phyloP scores from a whole-genome alignment of 2,113 vertebrate genomes.

The Etheostoma spectabile region DNA sequence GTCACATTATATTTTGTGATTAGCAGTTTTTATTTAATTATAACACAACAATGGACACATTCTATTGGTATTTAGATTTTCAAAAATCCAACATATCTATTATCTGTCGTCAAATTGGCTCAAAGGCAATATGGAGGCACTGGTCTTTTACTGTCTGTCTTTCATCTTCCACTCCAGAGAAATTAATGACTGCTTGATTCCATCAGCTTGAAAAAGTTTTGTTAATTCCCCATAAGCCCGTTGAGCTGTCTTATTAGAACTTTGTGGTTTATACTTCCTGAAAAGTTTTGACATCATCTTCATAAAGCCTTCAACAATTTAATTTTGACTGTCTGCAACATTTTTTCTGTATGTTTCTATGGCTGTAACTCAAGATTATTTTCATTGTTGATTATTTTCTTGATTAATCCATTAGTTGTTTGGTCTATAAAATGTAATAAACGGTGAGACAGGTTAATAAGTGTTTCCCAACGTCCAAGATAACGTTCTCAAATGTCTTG shows the following conservation, averaged over 20 bases:
- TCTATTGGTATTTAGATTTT: too few relatives aligned
- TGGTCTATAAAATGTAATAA: too few relatives aligned
- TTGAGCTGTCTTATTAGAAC: neutral
- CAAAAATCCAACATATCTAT: neutral
- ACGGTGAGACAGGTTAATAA: too few relatives aligned
- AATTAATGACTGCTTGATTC: neutral
- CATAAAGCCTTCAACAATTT: neutral
- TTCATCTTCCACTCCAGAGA: neutral
- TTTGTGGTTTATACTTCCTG: slow-evolving; percentile 4
- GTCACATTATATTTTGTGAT: too few relatives aligned
- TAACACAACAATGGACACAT: too few relatives aligned
- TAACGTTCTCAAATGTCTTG: too few relatives aligned
- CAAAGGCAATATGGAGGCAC: neutral
- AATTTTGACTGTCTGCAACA: neutral
- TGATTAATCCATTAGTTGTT: too few relatives aligned
- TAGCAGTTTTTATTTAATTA: too few relatives aligned
- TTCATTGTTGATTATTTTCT: too few relatives aligned
- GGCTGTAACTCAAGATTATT: too few relatives aligned
- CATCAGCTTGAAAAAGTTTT: neutral
- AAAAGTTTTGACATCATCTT: neutral
- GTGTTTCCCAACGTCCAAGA: too few relatives aligned
- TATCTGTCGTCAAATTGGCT: neutral
- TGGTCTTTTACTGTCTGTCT: neutral
- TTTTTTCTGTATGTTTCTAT: too few relatives aligned
- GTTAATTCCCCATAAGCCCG: neutral